Conservation (phyloP, 2,888 invertebrate genomes). For the Magallana nippona region DNA sequence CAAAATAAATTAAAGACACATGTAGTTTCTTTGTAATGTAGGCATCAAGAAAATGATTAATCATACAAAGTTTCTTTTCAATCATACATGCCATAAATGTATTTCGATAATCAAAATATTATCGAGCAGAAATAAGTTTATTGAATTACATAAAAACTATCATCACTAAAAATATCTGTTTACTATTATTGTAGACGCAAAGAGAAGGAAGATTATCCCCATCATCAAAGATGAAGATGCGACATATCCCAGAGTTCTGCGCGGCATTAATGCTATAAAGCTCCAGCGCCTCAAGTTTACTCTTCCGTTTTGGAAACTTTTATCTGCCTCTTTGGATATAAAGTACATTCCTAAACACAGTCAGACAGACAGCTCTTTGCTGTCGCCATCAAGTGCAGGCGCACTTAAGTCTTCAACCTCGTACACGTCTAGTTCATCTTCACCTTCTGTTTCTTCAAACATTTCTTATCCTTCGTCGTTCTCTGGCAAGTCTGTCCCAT, state of each 20-base stretch:
- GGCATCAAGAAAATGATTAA: not conserved
- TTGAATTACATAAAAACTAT: too few relatives aligned
- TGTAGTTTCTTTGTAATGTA: too few relatives aligned
- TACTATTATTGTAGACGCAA: constrained; percentile 65
- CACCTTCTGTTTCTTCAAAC: not conserved
- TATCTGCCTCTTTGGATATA: constrained; percentile 40
- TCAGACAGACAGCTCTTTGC: not conserved
- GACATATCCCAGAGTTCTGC: constrained; percentile 47
- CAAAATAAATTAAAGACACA: too few relatives aligned
- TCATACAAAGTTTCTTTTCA: not conserved
- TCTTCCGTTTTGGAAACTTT: constrained; percentile 43
- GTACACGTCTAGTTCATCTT: not conserved
- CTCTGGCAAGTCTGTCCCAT: not conserved
- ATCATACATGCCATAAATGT: not conserved
- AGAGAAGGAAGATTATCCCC: constrained; percentile 74
- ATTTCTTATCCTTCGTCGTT: not conserved
- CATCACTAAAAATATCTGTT: not conserved
- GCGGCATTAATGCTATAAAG: constrained; percentile 51
- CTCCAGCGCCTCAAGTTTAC: constrained; percentile 42
- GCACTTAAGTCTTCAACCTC: not conserved
- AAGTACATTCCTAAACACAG: not conserved
- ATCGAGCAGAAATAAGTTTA: not conserved
- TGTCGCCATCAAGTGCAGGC: not conserved
- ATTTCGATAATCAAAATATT: not conserved
- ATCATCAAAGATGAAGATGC: constrained; percentile 59